Conservation (phyloP, 2,888 invertebrate genomes). For the Osedax fenrisi region DNA sequence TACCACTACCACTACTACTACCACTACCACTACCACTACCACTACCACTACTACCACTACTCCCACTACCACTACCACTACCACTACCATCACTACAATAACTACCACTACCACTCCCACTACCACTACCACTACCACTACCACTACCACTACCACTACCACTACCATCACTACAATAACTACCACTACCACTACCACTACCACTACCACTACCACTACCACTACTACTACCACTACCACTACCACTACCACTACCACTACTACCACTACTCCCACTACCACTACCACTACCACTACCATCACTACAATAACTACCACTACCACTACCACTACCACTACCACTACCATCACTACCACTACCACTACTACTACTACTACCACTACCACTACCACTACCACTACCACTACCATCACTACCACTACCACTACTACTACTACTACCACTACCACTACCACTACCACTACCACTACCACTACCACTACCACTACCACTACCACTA, state of each 20-base stretch:
- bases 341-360: background rate
- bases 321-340: background rate
- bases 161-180: background rate
- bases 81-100: background rate
- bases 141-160: background rate
- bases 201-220: slow-evolving; percentile 7
- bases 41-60: slow-evolving; percentile 6
- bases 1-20: slow-evolving; percentile 7
- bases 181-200: slow-evolving; percentile 27
- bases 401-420: background rate
- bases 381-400: background rate
- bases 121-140: slow-evolving; percentile 1
- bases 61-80: background rate
- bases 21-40: slow-evolving; percentile 7
- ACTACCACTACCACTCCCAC: background rate
- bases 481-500: background rate
- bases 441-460: background rate
- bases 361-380: background rate
- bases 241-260: background rate
- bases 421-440: background rate
- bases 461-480: background rate
- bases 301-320: background rate
- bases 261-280: background rate
- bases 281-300: background rate
- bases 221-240: background rate